These are phyloP conservation scores for Drosophila engyochracea DNA, from an alignment of 2,888 invertebrate species.

Conservation along the genomic window DNA sequence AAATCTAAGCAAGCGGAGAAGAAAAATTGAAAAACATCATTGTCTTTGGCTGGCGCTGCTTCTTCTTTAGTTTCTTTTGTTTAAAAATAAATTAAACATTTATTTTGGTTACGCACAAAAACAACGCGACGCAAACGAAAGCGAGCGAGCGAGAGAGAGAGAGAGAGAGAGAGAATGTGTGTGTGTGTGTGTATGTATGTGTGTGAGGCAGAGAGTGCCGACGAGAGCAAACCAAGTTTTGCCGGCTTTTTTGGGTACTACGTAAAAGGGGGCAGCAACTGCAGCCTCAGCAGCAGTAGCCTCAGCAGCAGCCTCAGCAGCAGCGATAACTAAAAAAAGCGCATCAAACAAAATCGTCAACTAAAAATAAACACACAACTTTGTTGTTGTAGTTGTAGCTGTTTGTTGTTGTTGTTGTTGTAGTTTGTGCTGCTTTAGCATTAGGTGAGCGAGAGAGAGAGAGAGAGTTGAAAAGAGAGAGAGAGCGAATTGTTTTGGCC, in stretches of 20 bases:
- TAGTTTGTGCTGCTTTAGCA: constrained; percentile 26
- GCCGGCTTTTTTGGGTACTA: constrained; percentile 52
- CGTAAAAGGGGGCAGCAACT: constrained; percentile 25
- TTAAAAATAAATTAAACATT: constrained; percentile 72
- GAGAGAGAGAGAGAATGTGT: neutral
- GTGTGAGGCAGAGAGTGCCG: constrained; percentile 4
- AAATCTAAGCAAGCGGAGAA: constrained; percentile 74
- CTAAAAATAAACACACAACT: constrained; percentile 61
- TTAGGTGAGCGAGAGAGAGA: constrained; percentile 23
- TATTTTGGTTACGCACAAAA: constrained; percentile 62
- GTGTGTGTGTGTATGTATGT: constrained; percentile 1
- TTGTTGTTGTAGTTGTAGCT: constrained; percentile 10
- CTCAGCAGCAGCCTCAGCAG: neutral
- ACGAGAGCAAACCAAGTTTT: constrained; percentile 31
- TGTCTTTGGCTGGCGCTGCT: constrained; percentile 42
- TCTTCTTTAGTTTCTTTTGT: constrained; percentile 58
- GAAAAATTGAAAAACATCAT: constrained; percentile 72
- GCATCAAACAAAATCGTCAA: constrained; percentile 63
- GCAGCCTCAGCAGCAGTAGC: constrained; percentile 11
- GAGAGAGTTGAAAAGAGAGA: constrained; percentile 9
- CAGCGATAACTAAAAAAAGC: constrained; percentile 40
- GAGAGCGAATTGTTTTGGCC: neutral
- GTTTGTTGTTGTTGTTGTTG: constrained; percentile 16
- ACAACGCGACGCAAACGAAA: constrained; percentile 20
- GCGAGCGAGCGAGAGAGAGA: constrained; percentile 19